Conservation (phyloP, 2,888 invertebrate species). For the Cylloceria caligata region DNA sequence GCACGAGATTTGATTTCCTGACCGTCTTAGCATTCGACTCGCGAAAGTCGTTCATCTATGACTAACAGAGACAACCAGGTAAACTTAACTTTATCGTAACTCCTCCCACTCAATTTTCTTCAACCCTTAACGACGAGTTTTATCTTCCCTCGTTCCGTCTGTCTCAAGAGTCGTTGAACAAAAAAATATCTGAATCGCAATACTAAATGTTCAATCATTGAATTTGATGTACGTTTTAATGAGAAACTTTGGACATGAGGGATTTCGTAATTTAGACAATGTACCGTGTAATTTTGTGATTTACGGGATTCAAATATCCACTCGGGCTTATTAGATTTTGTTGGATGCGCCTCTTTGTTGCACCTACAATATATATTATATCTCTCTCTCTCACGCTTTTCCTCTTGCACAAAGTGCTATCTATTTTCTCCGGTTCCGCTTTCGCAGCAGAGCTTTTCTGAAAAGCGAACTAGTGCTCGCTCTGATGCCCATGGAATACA, state of each 20-base stretch:
- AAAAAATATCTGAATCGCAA: slow-evolving; percentile 10
- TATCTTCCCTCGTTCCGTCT: neutral
- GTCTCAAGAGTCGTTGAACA: neutral
- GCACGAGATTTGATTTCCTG: slow-evolving; percentile 48
- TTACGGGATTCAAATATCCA: slow-evolving; percentile 11
- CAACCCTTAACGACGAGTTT: neutral
- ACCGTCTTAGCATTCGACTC: slow-evolving; percentile 18
- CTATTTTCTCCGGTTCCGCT: slow-evolving; percentile 16
- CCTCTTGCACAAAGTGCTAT: neutral
- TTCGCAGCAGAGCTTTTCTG: slow-evolving; percentile 27
- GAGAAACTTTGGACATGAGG: slow-evolving; percentile 27
- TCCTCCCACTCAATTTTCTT: neutral
- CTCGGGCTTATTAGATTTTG: slow-evolving; percentile 32
- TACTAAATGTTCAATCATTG: neutral
- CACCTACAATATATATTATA: neutral
- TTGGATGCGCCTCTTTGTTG: slow-evolving; percentile 20
- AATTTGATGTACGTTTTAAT: slow-evolving; percentile 13
- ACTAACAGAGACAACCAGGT: slow-evolving; percentile 6
- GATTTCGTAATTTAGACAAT: slow-evolving; percentile 31
- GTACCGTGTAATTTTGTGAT: slow-evolving; percentile 29
- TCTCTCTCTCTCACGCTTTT: slow-evolving; percentile 11
- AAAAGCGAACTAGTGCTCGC: slow-evolving; percentile 23
- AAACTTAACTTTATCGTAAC: neutral
- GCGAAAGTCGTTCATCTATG: slow-evolving; percentile 18
- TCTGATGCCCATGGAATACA: slow-evolving; percentile 15